Base-by-base conservation (phyloP, 2,888 invertebrate genomes). In the Drosophila diplacantha region DNA sequence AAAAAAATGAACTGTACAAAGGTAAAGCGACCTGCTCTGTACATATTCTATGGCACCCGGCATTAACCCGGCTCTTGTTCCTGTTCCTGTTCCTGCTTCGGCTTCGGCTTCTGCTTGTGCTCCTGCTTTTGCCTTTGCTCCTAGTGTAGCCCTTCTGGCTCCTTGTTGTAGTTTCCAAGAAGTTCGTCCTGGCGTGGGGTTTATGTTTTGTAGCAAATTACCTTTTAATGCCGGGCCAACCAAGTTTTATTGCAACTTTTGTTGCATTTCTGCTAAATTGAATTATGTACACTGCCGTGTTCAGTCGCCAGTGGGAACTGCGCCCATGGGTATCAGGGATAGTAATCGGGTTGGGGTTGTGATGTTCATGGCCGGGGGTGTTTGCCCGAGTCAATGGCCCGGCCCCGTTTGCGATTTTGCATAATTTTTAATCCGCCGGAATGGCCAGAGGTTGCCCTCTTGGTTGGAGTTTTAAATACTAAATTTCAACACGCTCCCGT, bases 201-300 rank as follows among this genome's bases (percentile, higher is more conserved):
- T 64, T 66, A 44, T 46, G 41, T 66, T 66, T 65, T 51, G 61
- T 43, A 71, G 68, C 68, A 83, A 80, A 78, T 78, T 75, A 81
- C 71, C 61, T 68, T 81, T 74, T 78, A 75, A 83, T 78, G 70
- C 71, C 65, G 56, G 53, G 59, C 65, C 69, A 66, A 71, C 73
- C 63, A 68, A 70, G 55, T 55, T 82, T 65, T 78, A 79, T 74
- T 76, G 73, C 77, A 72, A 72, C 63, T 71, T 76, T 81, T 78
- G 75, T 69, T 81, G 82, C 76, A 76, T 76, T 71, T 72, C 50
- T 46, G 46, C 69, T 69, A 75, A 80, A 80, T 83, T 83, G 71
- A 81, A 81, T 74, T 72, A 76, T 69, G 69, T 61, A 59, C 71
- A 35, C 41, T 57, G 61, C 60, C 68, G 60, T 53, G 68, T 52